Conservation (phyloP, 2,113 vertebrate genomes). For the Mormyrus iriodes region DNA sequence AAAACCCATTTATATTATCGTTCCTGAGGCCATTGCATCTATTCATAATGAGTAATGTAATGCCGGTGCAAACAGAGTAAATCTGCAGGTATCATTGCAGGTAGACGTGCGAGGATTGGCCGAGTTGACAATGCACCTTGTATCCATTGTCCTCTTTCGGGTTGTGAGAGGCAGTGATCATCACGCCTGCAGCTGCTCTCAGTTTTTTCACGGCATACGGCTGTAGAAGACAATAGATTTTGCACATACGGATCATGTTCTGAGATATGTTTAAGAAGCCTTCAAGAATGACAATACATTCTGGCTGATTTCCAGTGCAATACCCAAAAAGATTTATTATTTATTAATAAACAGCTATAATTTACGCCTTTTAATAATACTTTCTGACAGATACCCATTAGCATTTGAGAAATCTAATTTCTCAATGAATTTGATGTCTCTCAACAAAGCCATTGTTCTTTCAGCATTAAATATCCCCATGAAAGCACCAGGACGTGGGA, state of each 20-base stretch:
- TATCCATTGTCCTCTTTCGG: slow-evolving; percentile 94
- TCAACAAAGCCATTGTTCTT: neutral
- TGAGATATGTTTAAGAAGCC: neutral
- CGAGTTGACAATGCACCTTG: slow-evolving; percentile 62
- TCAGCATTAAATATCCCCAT: neutral
- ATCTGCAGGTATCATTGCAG: neutral
- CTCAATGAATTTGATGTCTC: neutral
- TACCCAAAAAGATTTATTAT: neutral
- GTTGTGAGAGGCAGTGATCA: slow-evolving; percentile 95
- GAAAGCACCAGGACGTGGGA: neutral
- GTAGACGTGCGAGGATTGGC: neutral
- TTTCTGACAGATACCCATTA: neutral
- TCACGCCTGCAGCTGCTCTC: slow-evolving; percentile 79
- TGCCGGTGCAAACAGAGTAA: neutral
- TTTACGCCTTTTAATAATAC: neutral
- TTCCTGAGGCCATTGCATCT: neutral
- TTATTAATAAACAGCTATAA: neutral
- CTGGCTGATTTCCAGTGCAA: neutral
- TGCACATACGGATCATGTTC: neutral
- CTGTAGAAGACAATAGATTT: slow-evolving; percentile 48
- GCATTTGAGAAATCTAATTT: neutral
- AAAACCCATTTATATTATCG: neutral
- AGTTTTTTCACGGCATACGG: slow-evolving; percentile 82
- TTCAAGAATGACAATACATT: neutral
- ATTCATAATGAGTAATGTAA: neutral